Base-by-base conservation (phyloP, 2,113 vertebrate genomes). In the Eolophus roseicapilla region DNA sequence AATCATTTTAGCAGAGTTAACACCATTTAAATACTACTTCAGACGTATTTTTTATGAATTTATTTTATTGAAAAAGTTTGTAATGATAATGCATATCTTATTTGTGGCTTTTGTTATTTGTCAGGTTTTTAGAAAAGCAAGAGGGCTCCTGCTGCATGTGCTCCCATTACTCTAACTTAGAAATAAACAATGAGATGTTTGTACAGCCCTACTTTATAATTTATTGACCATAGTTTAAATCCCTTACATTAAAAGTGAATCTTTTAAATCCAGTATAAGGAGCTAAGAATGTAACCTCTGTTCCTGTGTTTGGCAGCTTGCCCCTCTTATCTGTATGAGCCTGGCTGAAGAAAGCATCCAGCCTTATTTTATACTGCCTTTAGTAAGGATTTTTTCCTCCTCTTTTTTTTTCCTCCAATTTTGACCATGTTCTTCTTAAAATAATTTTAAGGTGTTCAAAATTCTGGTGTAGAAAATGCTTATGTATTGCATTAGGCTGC, bases 1-100 rank as follows among this genome's bases (percentile, higher is more conserved):
- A 96, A 97, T 97, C 28, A 96, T 89, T 96, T 96, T 93, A 92
- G 90, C 94, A 97, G 96, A 94, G 79, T 92, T 95, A 97, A 93
- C 79, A 95, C 95, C 92, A 96, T 94, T 95, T 96, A 97, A 85
- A 86, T 91, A 94, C 80, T 93, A 62, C 63, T 96, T 94, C 81
- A 91, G 95, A 96, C 95, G 79, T 93, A 21, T 93, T 88, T 97
- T 96, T 93, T 82, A 88, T 95, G n/a, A 88, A 59, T 90, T 91
- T 90, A 74, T 97, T 71, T 92, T 93, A 92, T 92, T 89, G 87
- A 79, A 60, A 86, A 96, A 91, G 69, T 94, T 95, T 91, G 55
- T 93, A 43, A 73, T 60, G 74, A 78, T 86, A 93, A 79, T 46
- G 44, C 44, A 57, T 5, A 23, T 90, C 44, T 96, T 90, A 55